phyloP scores from a whole-genome alignment of 2,888 invertebrate genomes.

The Danaus chrysippus region DNA sequence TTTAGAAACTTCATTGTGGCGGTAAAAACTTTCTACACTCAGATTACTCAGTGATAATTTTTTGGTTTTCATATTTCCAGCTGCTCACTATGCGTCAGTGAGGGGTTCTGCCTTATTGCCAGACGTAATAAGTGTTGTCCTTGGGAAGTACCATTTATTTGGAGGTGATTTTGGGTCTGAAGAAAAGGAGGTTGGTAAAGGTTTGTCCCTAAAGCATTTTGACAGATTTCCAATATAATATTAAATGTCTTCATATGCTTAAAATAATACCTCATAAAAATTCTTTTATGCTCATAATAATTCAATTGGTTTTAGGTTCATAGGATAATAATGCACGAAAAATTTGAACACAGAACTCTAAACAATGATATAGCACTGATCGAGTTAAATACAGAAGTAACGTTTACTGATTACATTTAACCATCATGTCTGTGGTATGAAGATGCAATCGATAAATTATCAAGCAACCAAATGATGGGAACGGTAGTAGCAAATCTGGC shows the following conservation, averaged over 20 bases:
- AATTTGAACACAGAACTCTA: background rate
- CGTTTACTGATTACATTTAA: slow-evolving; percentile 19
- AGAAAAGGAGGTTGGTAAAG: slow-evolving; percentile 43
- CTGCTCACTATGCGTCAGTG: background rate
- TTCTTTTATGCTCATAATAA: no score
- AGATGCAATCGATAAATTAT: background rate
- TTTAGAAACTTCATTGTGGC: no score
- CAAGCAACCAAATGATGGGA: slow-evolving; percentile 11
- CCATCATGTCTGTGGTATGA: slow-evolving; percentile 20
- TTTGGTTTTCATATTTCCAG: background rate
- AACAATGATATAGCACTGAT: slow-evolving; percentile 1
- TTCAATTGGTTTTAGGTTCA: background rate
- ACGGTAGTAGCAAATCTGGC: slow-evolving; percentile 12
- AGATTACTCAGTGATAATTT: background rate
- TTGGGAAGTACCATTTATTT: slow-evolving; percentile 54
- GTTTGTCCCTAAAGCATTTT: background rate
- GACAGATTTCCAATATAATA: no score
- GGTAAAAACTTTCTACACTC: no score
- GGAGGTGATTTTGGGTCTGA: slow-evolving; percentile 48
- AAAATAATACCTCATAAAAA: no score
- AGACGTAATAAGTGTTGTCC: slow-evolving; percentile 44
- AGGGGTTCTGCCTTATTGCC: slow-evolving; percentile 23
- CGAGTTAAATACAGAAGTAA: slow-evolving; percentile 1
- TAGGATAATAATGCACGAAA: background rate
- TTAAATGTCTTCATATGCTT: no score